These are phyloP conservation scores for Pterocles burchelli DNA, from an alignment of 2,113 vertebrate genomes.

Conservation along the genomic window DNA sequence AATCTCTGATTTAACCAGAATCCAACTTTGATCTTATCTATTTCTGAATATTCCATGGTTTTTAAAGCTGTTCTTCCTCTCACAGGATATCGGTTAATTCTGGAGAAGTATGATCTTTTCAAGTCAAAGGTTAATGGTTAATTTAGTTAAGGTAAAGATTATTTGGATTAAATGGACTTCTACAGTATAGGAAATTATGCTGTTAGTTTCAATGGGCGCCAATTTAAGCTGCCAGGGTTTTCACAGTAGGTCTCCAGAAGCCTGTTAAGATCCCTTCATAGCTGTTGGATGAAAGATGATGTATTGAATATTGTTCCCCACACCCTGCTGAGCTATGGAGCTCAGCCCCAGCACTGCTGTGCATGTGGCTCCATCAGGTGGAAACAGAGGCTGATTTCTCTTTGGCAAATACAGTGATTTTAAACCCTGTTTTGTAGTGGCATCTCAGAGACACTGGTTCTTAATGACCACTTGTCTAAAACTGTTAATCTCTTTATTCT, in stretches of 20 bases:
- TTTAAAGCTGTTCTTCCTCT: neutral
- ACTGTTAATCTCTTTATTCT: neutral
- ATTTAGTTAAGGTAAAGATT: neutral
- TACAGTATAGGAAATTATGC: neutral
- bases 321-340: neutral
- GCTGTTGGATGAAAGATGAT: neutral
- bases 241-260: neutral
- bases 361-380: neutral
- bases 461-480: neutral
- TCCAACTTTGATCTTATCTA: neutral
- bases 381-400: neutral
- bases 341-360: neutral
- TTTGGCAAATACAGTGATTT: neutral
- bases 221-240: neutral
- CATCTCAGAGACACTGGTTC: neutral
- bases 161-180: neutral
- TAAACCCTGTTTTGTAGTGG: neutral
- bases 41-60: neutral
- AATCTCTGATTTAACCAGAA: neutral
- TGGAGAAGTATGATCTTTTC: neutral
- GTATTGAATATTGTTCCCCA: neutral
- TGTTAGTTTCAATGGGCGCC: neutral
- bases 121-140: neutral
- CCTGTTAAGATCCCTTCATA: neutral
- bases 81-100: neutral